Evolutionary conservation across 2,113 vertebrate genomes (phyloP).

Genomic region (Dryoscopus gambensis): DNA sequence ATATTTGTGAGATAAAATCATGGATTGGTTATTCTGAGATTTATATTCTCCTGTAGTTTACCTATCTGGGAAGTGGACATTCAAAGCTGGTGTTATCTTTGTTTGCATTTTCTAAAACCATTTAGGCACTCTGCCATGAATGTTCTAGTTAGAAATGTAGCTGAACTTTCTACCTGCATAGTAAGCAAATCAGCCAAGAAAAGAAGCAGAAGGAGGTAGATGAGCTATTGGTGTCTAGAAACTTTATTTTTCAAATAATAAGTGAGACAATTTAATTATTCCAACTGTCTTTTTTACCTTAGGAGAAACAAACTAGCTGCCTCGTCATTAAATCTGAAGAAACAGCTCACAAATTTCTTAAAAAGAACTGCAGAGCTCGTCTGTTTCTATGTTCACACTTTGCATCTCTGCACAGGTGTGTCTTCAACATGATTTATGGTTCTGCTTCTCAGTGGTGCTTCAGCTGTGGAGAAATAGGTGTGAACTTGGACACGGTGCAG

Average conservation of each 20-base stretch:
- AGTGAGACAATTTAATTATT: constrained; percentile 11
- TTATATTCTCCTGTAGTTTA: not conserved
- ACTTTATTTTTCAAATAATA: not conserved
- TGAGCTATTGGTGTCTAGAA: not conserved
- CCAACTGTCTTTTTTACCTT: not conserved
- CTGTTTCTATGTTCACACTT: constrained; percentile 16
- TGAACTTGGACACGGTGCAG: not conserved
- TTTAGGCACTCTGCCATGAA: not conserved
- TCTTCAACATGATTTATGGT: constrained; percentile 30
- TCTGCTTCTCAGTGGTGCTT: not conserved
- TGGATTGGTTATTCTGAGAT: not conserved
- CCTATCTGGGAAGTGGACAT: not conserved
- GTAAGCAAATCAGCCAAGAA: not conserved
- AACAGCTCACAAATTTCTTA: not conserved
- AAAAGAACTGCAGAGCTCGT: constrained; percentile 36
- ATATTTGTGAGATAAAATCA: not conserved
- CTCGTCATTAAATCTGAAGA: not conserved
- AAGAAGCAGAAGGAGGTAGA: not conserved
- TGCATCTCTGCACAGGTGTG: not conserved
- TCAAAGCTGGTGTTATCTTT: not conserved
- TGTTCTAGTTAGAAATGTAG: not conserved
- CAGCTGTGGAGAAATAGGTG: not conserved
- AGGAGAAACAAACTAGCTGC: constrained; percentile 9
- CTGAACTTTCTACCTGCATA: not conserved
- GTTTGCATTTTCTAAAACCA: not conserved